Evolutionary conservation across 1,140 invertebrate species (phyloP), one percentile per base, ranked within the genome.

Genomic region (Drosophila sturtevanti): DNA sequence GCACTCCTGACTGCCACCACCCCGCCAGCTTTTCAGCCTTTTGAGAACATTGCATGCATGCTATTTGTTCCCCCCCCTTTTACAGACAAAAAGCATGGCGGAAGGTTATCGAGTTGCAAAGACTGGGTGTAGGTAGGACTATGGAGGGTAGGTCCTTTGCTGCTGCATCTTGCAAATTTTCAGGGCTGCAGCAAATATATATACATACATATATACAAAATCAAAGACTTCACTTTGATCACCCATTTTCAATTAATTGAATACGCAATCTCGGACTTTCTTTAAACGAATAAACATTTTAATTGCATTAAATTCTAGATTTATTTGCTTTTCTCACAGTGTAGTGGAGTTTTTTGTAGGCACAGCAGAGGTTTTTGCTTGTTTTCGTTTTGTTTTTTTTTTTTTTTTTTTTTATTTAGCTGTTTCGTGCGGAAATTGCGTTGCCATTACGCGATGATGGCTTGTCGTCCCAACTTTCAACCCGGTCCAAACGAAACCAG

Each of bases 21-120:
- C 4, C 14, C n/a, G 38, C n/a, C 37, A 4, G 35, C 35, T 12
- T 37, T 12, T 11, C 35, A 4, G 35, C 9, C 37, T 38, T 14
- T 21, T 60, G 76, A 77, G 66, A 58, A 67, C 55, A 58, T 89
- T 89, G 84, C 84, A 89, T 89, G 84, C 84, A 89, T 89, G 84
- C 89, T 85, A 89, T 89, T 89, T 89, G 82, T 75, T 69, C 77
- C 73, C 84, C 75, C 64, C n/a, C n/a, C n/a, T n/a, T n/a, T n/a
- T 56, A 14, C 54, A 56, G 64, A 79, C 72, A 75, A 72, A 78
- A 78, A 75, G 72, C 74, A 69, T 67, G 52, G 38, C 63, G 16
- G 41, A 31, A 4, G 21, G 24, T 48, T 48, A 6, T 12, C 18
- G 12, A 24, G 51, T 22, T 10, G n/a, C 10, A 52, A 31, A 11